phyloP scores from a whole-genome alignment of 2,797 vertebrate genomes.

The Acipenser ruthenus region DNA sequence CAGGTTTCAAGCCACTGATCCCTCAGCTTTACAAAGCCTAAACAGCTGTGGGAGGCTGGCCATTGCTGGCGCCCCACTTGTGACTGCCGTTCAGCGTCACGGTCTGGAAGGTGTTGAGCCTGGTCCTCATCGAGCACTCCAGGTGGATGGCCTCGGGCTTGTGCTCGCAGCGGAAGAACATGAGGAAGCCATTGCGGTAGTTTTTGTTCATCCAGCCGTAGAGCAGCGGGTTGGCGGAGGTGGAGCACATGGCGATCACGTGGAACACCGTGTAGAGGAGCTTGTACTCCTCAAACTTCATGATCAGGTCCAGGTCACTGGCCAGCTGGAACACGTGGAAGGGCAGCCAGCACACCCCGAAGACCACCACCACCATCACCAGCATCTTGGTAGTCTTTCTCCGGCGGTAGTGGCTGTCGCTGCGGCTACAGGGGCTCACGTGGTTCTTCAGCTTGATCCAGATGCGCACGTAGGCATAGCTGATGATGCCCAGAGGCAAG shows the following conservation, averaged over 20 bases:
- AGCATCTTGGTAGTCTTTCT: constrained; percentile 89
- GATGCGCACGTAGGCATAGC: constrained; percentile 82
- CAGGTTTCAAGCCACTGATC: background rate
- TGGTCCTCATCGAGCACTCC: constrained; percentile 75
- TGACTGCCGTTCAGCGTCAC: constrained; percentile 60
- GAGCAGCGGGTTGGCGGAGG: constrained; percentile 79
- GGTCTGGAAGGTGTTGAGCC: constrained; percentile 54
- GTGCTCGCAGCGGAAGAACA: constrained; percentile 81
- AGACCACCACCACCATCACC: constrained; percentile 79
- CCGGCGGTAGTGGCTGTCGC: constrained; percentile 67
- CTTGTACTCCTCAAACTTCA: constrained; percentile 81
- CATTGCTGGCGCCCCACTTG: constrained; percentile 47
- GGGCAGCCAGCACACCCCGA: constrained; percentile 81
- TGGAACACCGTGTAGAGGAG: constrained; percentile 84
- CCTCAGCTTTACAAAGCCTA: constrained; percentile 34
- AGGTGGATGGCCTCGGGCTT: constrained; percentile 72
- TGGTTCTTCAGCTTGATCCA: constrained; percentile 88
- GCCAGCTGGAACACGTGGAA: constrained; percentile 83
- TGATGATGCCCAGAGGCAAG: constrained; percentile 76
- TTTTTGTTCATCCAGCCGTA: constrained; percentile 96
- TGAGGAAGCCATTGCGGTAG: constrained; percentile 85
- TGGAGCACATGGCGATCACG: constrained; percentile 86
- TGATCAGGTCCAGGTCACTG: constrained; percentile 76
- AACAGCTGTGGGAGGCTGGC: constrained; percentile 68
- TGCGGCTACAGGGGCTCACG: constrained; percentile 70